These are phyloP conservation scores for Dicyrtomina minuta DNA, from an alignment of 2,888 invertebrate species.

Conservation along the genomic window DNA sequence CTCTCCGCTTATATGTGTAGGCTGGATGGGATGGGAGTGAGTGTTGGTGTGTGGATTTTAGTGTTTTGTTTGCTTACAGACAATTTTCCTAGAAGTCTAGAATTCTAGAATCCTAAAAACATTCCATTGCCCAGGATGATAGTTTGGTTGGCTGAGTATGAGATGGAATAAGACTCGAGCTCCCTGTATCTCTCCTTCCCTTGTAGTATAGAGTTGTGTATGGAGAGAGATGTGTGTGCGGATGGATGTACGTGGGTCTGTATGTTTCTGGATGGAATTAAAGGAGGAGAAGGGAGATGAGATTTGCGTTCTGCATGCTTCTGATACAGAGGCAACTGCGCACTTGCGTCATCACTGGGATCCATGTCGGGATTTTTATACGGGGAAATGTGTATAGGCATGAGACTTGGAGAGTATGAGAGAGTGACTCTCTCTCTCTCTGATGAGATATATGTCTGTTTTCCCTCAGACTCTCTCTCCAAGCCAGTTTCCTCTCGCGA, in stretches of 20 bases:
- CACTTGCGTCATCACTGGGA: slow-evolving; percentile 50
- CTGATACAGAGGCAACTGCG: slow-evolving; percentile 38
- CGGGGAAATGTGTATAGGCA: background rate
- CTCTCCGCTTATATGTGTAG: too few species aligned
- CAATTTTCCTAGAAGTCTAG: too few species aligned
- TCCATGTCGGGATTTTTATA: slow-evolving; percentile 46
- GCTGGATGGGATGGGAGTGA: too few species aligned
- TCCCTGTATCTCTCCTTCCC: too few species aligned
- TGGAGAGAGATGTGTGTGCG: background rate
- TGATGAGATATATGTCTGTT: slow-evolving; percentile 44
- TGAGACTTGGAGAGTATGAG: too few species aligned
- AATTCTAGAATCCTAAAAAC: too few species aligned
- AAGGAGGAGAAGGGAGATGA: slow-evolving; percentile 26
- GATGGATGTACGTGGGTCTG: background rate
- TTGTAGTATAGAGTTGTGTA: background rate
- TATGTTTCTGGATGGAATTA: slow-evolving; percentile 30
- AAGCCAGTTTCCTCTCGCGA: slow-evolving; percentile 36
- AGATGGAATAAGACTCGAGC: background rate
- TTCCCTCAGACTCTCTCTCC: slow-evolving; percentile 37
- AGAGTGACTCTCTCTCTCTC: too few species aligned
- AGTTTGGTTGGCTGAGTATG: background rate
- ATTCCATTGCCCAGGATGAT: slow-evolving; percentile 1
- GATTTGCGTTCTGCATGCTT: slow-evolving; percentile 29
- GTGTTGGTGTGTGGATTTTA: too few species aligned
- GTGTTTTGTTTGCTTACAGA: too few species aligned